A percentile compares a stretch with the other conserved stretches of the same genome.
phyloP scores from a whole-genome alignment of 2,113 vertebrate species.

The Cryptomyrus ogoouensis region DNA sequence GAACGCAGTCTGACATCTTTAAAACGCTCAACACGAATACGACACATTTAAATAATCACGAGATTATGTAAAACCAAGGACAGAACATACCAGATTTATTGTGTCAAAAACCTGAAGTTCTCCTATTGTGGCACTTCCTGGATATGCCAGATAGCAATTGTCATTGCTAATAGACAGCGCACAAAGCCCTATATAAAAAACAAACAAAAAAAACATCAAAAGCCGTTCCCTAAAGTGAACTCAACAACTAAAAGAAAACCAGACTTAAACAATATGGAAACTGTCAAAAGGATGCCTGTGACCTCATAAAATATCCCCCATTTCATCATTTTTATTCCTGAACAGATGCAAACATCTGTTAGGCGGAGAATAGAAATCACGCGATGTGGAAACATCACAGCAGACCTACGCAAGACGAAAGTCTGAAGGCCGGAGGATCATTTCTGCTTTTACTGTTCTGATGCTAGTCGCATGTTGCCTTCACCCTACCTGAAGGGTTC shows the following conservation, averaged over 20 bases:
- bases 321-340: background rate
- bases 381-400: background rate
- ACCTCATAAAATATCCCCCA: background rate
- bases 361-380: background rate
- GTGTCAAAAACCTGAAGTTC: constrained; percentile 85
- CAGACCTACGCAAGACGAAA: background rate
- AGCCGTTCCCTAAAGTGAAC: background rate
- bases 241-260: background rate
- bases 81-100: constrained; percentile 72
- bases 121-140: constrained; percentile 79
- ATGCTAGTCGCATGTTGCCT: background rate
- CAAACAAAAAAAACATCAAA: background rate
- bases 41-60: background rate
- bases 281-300: background rate
- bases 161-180: constrained; percentile 82
- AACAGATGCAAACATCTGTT: background rate
- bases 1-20: background rate
- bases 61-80: background rate
- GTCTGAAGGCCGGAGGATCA: background rate
- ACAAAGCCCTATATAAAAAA: constrained; percentile 53
- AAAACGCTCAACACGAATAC: background rate
- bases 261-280: background rate
- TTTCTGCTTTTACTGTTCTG: background rate
- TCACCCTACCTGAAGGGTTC: constrained; percentile 71
- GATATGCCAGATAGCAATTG: constrained; percentile 82